phyloP scores from a whole-genome alignment of 1,140 invertebrate genomes.

The Bombus ignitus region DNA sequence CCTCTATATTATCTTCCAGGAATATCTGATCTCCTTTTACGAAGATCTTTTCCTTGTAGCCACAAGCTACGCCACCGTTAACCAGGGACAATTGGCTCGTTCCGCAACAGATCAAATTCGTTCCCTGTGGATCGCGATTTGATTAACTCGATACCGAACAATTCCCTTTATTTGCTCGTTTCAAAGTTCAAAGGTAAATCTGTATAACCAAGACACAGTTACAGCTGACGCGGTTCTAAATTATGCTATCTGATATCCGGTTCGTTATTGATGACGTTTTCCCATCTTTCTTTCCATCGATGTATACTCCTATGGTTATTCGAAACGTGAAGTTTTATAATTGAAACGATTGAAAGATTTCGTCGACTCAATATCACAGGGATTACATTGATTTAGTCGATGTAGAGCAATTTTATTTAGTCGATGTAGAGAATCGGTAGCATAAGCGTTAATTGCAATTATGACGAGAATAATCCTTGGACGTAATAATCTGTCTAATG shows the following conservation, averaged over 20 bases:
- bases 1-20: background rate
- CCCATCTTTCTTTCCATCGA: background rate
- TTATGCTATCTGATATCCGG: background rate
- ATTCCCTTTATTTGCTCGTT: background rate
- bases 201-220: background rate
- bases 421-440: too few species aligned
- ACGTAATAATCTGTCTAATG: background rate
- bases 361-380: background rate
- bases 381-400: background rate
- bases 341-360: background rate
- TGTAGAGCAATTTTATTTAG: background rate
- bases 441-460: background rate
- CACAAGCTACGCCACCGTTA: background rate
- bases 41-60: background rate
- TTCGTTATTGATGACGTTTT: background rate
- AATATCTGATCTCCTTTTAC: background rate
- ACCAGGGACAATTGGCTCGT: background rate
- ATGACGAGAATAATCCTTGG: background rate
- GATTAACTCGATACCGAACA: conserved; percentile 11
- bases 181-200: conserved; percentile 28
- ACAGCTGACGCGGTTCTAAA: background rate
- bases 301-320: background rate
- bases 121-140: background rate
- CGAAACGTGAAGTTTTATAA: background rate
- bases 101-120: conserved; percentile 5